Conservation (phyloP, 2,797 vertebrate species). For the Iguana delicatissima region DNA sequence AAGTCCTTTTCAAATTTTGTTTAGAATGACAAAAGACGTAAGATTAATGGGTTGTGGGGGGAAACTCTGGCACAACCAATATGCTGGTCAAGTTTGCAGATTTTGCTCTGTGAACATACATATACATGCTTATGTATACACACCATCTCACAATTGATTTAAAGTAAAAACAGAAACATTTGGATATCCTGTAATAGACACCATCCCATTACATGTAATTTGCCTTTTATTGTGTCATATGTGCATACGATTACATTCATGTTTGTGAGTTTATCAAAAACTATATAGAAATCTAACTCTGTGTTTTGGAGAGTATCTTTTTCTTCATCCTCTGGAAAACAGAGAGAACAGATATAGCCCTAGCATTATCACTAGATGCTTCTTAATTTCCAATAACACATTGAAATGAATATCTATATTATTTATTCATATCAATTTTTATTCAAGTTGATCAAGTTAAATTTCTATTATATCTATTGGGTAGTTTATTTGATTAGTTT, state of each 20-base stretch:
- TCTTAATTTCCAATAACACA: not conserved
- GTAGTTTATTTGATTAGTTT: conserved; percentile 23
- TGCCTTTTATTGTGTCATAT: not conserved
- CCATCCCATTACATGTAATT: not conserved
- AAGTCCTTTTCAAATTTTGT: too few relatives aligned
- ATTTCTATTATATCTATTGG: conserved; percentile 16
- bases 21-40: too few relatives aligned
- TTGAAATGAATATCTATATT: not conserved
- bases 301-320: not conserved
- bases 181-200: too few relatives aligned
- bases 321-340: not conserved
- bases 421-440: conserved; percentile 13
- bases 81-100: too few relatives aligned
- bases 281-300: not conserved
- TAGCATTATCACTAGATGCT: not conserved
- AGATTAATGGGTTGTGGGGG: too few relatives aligned
- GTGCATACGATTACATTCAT: not conserved
- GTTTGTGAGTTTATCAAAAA: not conserved
- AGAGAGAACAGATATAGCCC: not conserved
- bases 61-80: too few relatives aligned
- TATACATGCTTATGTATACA: too few relatives aligned
- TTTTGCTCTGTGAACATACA: too few relatives aligned
- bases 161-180: not conserved
- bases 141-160: not conserved
- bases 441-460: not conserved